Conservation (phyloP, 2,888 invertebrate species). For the Ophioninae sp. region DNA sequence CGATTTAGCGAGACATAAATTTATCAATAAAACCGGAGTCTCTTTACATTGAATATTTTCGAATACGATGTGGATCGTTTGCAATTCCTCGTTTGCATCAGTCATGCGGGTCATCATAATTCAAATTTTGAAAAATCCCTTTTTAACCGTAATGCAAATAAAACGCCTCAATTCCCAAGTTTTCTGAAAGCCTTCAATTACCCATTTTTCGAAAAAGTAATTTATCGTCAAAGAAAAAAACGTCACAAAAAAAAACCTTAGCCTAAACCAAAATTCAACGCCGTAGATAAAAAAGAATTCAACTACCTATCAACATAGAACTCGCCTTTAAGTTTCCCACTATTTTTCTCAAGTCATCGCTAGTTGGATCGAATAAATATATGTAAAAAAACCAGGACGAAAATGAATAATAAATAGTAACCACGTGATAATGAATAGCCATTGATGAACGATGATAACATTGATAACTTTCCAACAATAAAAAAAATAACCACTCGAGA, state of each 20-base stretch:
- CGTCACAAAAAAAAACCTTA: neutral
- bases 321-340: neutral
- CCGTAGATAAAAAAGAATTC: neutral
- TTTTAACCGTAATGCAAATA: neutral
- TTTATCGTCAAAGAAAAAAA: neutral
- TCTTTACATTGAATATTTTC: neutral
- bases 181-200: neutral
- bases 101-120: neutral
- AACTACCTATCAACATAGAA: neutral
- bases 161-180: neutral
- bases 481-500: neutral
- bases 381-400: too few species aligned
- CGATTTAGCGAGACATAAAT: neutral
- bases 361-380: neutral
- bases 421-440: neutral
- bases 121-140: neutral
- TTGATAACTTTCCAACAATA: neutral
- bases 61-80: neutral
- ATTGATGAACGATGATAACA: neutral
- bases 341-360: neutral
- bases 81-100: neutral
- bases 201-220: neutral
- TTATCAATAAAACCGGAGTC: neutral
- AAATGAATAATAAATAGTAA: neutral
- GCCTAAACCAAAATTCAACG: neutral